A percentile compares a stretch with the other conserved stretches of the same genome.
These are phyloP conservation scores for Microcebus murinus DNA, from an alignment of 2,113 vertebrate species.

Conservation along the genomic window DNA sequence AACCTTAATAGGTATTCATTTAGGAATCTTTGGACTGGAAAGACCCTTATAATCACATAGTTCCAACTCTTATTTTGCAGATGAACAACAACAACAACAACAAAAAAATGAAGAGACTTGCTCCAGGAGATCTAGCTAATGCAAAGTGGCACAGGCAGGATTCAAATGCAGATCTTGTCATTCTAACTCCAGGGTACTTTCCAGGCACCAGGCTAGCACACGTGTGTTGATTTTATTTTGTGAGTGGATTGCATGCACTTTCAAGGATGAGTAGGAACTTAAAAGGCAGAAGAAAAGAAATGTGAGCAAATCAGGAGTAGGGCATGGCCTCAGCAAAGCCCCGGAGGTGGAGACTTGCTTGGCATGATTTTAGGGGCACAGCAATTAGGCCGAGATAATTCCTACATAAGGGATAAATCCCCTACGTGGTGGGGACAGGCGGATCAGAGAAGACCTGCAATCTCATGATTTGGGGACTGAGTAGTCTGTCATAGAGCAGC, in stretches of 20 bases:
- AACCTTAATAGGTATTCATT: neutral
- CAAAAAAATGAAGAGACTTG: neutral
- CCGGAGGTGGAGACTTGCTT: neutral
- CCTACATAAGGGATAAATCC: neutral
- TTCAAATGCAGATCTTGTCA: neutral
- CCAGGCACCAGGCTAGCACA: neutral
- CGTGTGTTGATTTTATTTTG: neutral
- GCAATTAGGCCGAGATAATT: neutral
- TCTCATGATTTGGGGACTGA: neutral
- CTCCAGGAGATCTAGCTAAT: neutral
- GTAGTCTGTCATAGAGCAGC: neutral
- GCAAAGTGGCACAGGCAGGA: neutral
- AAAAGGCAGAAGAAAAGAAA: neutral
- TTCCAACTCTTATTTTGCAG: constrained; percentile 15
- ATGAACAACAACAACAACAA: neutral
- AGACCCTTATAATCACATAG: neutral
- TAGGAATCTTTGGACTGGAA: neutral
- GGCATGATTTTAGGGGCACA: neutral
- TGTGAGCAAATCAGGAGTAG: neutral
- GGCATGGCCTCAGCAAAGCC: neutral
- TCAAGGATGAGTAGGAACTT: neutral
- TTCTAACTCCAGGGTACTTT: neutral
- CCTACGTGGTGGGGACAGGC: neutral
- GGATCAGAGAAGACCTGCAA: neutral
- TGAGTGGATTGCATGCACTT: neutral